Base-by-base conservation (phyloP, 2,113 vertebrate species). In the Puffinus mauretanicus region DNA sequence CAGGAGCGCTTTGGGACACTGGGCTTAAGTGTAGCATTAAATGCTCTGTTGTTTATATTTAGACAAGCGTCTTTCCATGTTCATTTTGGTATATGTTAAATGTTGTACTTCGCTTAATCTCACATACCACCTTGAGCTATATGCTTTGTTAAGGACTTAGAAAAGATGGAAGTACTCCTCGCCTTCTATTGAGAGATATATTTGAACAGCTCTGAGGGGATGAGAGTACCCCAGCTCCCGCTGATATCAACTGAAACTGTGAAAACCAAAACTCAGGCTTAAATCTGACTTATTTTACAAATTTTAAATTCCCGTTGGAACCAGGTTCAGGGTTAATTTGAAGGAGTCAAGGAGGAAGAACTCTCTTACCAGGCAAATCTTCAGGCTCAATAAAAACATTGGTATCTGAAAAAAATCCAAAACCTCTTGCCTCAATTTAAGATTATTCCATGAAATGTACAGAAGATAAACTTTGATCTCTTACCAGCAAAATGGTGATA, bases 61-160 rank as follows among this genome's bases (percentile, higher is more conserved):
- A 46, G 57, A 36, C 21, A 62, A 86, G 6, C 0, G 0, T 44
- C 36, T 86, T 82, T 44, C 24, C 0, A 0, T 26, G 10, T 52
- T 71, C 21, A 30, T 71, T 67, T 10, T 64, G 30, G 51, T 49
- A 6, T 7, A 15, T 64, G 9, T n/a, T 66, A 58, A 34, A 57
- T 58, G 20, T n/a, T 66, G 30, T 71, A 10, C 11, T 91, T 84
- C 0, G 8, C 51, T 52, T 86, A 25, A 54, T 62, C 21, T 64
- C 17, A 11, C 16, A 5, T 11, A 11, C 9, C 34, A n/a, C 12
- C 11, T 58, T 65, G 36, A 79, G 5, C 55, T 70, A 16, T 49
- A 38, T 67, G 24, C 42, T 86, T 80, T 80, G 24, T 71, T 16
- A 70, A 52, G 52, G 47, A 71, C 52, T 57, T 54, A 5, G 21